Base-by-base conservation (phyloP, 2,888 invertebrate species). In the Dicycla oo region DNA sequence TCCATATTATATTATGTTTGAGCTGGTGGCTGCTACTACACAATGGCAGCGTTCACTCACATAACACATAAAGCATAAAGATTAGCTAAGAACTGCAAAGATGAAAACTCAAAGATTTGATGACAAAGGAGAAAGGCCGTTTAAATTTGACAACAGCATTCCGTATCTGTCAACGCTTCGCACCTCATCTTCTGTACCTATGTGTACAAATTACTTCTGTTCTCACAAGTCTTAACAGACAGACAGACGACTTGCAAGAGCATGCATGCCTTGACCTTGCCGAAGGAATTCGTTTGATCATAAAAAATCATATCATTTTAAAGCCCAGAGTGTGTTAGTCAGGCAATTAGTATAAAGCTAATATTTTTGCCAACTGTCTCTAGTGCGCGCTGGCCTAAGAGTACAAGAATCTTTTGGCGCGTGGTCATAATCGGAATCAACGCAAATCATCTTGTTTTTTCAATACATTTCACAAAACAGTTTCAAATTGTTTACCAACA, bases 31-130 rank as follows among this genome's bases (percentile, higher is more conserved):
- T 40, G 65, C 30, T 40, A 18, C 30, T 20, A 38, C 10, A 61
- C 70, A 60, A 75, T 61, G 47, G n/a, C 56, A 23, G n/a, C 47
- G 20, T 49, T 26, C 26, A 49, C 45, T 26, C 26, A 49, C 45
- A 77, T n/a, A n/a, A 15, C 18, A 54, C 78, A 69, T n/a, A 61
- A 43, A 74, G n/a, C 40, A 26, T 20, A 7, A 38, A 38, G 38
- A 64, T 62, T 26, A 58, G 10, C 23, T 69, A 54, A 60, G 26
- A 7, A 43, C 40, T 23, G 23, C 18, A 40, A 58, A 53, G 11
- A 53, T 70, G 47, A 40, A 20, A 53, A 15, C 13, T 38, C 26
- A 47, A 10, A 40, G 43, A 61, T 13, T 38, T 38, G 10, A 62
- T 13, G 34, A 45, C 13, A 10, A 38, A 26, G n/a, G 26, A 47